Percentiles rank a stretch among this genome's conserved stretches.
These are phyloP conservation scores for Sebastolobus alascanus DNA, from an alignment of 2,797 vertebrate genomes.

Conservation along the genomic window DNA sequence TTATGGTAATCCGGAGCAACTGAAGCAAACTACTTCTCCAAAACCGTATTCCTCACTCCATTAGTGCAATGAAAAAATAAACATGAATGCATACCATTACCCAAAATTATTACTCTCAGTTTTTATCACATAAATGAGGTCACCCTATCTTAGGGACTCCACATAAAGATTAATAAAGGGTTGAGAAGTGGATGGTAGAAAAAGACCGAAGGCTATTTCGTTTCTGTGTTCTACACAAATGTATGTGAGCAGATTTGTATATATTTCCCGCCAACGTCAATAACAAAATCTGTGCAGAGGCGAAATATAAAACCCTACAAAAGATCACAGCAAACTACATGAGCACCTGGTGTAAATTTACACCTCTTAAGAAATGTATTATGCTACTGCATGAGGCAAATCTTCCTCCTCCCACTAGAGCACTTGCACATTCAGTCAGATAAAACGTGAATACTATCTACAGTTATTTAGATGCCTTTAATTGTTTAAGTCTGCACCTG, in stretches of 20 bases:
- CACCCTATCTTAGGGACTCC: not conserved
- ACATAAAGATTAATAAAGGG: constrained; percentile 18
- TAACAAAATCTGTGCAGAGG: not conserved
- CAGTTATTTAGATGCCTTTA: not conserved
- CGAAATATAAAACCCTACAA: not conserved
- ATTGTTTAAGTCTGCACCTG: constrained; percentile 15
- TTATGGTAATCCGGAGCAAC: no score
- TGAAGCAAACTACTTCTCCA: no score
- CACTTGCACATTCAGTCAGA: constrained; percentile 10
- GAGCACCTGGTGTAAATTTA: not conserved
- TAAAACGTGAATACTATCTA: constrained; percentile 8
- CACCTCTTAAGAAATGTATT: not conserved
- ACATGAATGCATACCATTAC: not conserved
- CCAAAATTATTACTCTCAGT: not conserved
- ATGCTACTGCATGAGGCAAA: not conserved
- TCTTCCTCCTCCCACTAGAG: not conserved
- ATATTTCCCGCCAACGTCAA: not conserved
- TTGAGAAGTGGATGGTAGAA: constrained; percentile 5
- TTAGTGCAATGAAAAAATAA: not conserved
- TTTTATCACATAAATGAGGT: not conserved
- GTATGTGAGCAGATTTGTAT: not conserved
- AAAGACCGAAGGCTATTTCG: not conserved
- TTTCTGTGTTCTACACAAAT: not conserved
- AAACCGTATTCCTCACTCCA: no score
- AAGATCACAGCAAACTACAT: not conserved